Evolutionary conservation across 2,113 vertebrate species (phyloP).

Genomic region (Xenus cinereus): DNA sequence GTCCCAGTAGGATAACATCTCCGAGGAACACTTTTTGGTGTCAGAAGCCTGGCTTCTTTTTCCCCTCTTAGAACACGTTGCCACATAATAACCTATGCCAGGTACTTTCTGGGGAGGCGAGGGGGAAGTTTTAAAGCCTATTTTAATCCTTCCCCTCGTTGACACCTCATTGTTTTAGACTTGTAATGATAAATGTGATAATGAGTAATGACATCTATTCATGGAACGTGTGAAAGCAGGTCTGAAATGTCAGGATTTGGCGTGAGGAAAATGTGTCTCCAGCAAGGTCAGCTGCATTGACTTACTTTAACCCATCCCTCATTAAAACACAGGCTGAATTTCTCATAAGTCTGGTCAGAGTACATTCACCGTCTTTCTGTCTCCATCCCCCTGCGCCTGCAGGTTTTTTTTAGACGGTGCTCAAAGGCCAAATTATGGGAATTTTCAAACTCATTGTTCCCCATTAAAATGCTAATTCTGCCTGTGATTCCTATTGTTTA

Average conservation of each 20-base stretch:
- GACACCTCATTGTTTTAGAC: conserved; percentile 74
- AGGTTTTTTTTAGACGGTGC: conserved; percentile 38
- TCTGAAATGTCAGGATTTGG: conserved; percentile 71
- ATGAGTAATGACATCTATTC: conserved; percentile 78
- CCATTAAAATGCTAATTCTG: conserved; percentile 72
- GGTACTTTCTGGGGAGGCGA: background rate
- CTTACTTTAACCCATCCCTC: conserved; percentile 46
- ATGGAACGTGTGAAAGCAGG: conserved; percentile 71
- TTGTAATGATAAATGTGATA: conserved; percentile 75
- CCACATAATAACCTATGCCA: background rate
- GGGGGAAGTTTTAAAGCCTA: conserved; percentile 27
- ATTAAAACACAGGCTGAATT: conserved; percentile 56
- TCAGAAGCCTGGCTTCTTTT: background rate
- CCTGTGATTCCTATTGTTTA: conserved; percentile 59
- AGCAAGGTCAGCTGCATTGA: conserved; percentile 60
- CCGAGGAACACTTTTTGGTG: background rate
- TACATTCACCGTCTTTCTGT: background rate
- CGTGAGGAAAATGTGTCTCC: conserved; percentile 70
- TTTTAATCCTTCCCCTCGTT: conserved; percentile 60
- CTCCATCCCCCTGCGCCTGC: background rate
- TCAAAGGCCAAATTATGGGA: conserved; percentile 59
- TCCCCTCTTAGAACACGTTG: background rate
- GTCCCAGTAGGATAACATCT: background rate
- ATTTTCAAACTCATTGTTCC: conserved; percentile 62
- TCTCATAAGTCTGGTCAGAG: conserved; percentile 38